Evolutionary conservation across 2,113 vertebrate genomes (phyloP).

Genomic region (Bucco capensis): DNA sequence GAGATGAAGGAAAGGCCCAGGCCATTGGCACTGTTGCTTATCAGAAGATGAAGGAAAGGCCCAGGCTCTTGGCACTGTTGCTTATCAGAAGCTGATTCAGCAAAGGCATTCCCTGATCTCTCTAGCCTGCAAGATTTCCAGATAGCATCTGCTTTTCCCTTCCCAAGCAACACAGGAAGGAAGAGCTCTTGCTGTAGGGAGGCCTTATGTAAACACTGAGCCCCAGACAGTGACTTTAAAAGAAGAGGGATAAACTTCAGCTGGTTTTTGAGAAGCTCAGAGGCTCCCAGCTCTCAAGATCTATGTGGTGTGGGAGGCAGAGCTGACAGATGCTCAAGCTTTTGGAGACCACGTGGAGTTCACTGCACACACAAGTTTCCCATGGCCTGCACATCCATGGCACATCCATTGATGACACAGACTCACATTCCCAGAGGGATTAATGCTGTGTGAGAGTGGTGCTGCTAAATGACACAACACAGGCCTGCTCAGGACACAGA

Average conservation of each 20-base stretch:
- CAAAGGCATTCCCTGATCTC: neutral
- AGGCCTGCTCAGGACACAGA: neutral
- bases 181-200: neutral
- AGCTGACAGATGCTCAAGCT: slow-evolving; percentile 61
- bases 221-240: neutral
- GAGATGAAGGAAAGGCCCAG: too few relatives aligned
- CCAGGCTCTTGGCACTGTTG: too few relatives aligned
- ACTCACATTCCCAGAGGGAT: neutral
- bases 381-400: slow-evolving; percentile 34
- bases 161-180: neutral
- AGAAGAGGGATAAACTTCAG: slow-evolving; percentile 56
- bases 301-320: slow-evolving; percentile 27
- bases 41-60: too few relatives aligned
- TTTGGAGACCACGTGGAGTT: slow-evolving; percentile 21
- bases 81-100: too few relatives aligned
- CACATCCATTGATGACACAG: slow-evolving; percentile 17
- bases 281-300: slow-evolving; percentile 35
- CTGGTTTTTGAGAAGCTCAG: slow-evolving; percentile 12
- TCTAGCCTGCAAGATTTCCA: neutral
- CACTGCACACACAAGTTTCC: slow-evolving; percentile 33
- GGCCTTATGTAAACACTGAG: slow-evolving; percentile 1
- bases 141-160: neutral
- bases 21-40: too few relatives aligned
- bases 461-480: neutral
- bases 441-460: neutral